Base-by-base conservation (phyloP, 2,797 vertebrate genomes). In the Philypnodon macrostomus region DNA sequence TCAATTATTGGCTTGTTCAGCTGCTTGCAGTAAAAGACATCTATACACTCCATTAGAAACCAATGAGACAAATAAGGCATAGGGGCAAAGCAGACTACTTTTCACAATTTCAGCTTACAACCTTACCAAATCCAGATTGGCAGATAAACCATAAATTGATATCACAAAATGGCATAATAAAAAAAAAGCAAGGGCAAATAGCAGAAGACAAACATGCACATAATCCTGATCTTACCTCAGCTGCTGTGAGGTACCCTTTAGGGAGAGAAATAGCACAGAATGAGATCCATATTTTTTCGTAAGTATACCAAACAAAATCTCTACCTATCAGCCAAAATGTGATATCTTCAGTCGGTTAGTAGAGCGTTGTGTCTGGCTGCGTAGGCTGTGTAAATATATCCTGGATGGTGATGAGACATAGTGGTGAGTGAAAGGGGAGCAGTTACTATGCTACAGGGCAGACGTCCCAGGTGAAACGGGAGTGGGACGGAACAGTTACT, bases 211-310 rank as follows among this genome's bases (percentile, higher is more conserved):
- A 39, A 11, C 40, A 13, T 60, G 48, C 26, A 52, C 17, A 68
- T 75, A 40, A 41, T 67, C 21, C 51, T 67, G 71, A 47, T 48
- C 87, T 86, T 81, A 87, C 85, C 87, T 86, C 63, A 53, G 67
- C 64, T 64, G 70, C 66, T 73, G 60, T 62, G 41, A 54, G 35
- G 30, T 69, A 54, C 77, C 79, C 72, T 76, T 45, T 51, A 44
- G 38, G 50, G 60, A 34, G 18, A 45, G 53, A 60, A 49, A 44
- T 51, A 40, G 58, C 4, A 5, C 8, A 17, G 17, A 34, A 16
- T 14, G 41, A 73, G 61, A 47, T 51, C 51, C 24, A 53, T 58
- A 52, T 58, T 49, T 48, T 52, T 46, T 33, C 57, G n/a, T n/a
- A n/a, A n/a, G n/a, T n/a, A n/a, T n/a, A n/a, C 46, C 34, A 16